phyloP scores from a whole-genome alignment of 1,140 invertebrate genomes.

The Bilobella aurantiaca region DNA sequence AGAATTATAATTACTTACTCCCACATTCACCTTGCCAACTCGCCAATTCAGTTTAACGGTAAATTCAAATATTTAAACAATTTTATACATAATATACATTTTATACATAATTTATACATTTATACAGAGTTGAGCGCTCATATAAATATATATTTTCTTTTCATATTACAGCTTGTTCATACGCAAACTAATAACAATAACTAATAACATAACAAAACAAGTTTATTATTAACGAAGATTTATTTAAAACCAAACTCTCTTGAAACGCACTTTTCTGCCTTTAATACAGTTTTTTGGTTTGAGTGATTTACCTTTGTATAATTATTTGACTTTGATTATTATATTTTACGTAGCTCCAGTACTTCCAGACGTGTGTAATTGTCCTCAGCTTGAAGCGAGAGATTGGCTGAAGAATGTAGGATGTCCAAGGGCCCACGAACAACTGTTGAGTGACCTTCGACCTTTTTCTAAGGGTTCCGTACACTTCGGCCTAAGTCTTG shows the following conservation, averaged over 20 bases:
- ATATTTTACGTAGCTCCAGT: constrained; percentile 48
- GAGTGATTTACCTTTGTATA: too few relatives aligned
- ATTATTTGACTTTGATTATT: constrained; percentile 18
- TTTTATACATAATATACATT: too few relatives aligned
- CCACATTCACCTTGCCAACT: constrained; percentile 52
- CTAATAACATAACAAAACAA: too few relatives aligned
- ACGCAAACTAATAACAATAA: neutral
- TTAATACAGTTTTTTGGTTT: too few relatives aligned
- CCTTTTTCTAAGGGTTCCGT: constrained; percentile 51
- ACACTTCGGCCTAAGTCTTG: constrained; percentile 57
- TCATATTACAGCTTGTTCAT: neutral
- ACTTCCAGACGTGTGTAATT: constrained; percentile 74
- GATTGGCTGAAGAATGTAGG: constrained; percentile 57
- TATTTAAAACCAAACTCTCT: too few relatives aligned
- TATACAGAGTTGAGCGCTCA: too few relatives aligned
- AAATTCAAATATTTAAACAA: constrained; percentile 30
- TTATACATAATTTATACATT: too few relatives aligned
- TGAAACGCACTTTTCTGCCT: too few relatives aligned
- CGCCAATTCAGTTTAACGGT: constrained; percentile 57
- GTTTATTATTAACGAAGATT: too few relatives aligned
- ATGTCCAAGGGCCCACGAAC: constrained; percentile 54
- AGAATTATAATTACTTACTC: constrained; percentile 59
- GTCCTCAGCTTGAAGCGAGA: constrained; percentile 54
- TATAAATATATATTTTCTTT: too few relatives aligned
- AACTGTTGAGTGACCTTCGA: constrained; percentile 65